Evolutionary conservation across 2,113 vertebrate species (phyloP).

Genomic region (Lepidothrix coronata): DNA sequence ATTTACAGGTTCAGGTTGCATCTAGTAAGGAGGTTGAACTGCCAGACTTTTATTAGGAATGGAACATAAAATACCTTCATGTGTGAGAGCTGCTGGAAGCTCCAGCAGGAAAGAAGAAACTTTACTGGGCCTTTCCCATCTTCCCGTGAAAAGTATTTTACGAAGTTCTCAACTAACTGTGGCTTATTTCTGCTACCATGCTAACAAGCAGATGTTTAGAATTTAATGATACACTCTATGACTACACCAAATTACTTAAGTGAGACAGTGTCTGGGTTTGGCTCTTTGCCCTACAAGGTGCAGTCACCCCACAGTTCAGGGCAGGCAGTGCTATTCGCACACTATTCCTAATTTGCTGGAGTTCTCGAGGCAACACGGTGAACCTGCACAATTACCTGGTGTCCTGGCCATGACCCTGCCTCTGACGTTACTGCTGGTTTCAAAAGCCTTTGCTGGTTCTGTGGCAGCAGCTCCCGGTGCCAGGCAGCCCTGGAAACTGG

Average conservation of each 20-base stretch:
- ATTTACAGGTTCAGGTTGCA: not conserved
- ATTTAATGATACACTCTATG: not conserved
- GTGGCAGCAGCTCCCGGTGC: not conserved
- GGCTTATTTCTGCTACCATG: not conserved
- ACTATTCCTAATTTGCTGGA: not conserved
- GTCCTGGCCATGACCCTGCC: not conserved
- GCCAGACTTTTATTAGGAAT: not conserved
- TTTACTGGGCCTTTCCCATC: not conserved
- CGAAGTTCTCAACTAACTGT: not conserved
- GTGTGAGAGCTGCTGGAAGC: not conserved
- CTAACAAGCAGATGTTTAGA: not conserved
- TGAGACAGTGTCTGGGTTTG: not conserved
- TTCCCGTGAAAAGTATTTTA: not conserved
- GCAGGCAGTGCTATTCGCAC: not conserved
- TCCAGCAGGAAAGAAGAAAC: not conserved
- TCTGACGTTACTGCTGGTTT: not conserved
- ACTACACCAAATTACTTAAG: not conserved
- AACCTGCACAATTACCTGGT: not conserved
- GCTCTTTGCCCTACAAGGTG: not conserved
- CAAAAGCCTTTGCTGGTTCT: not conserved
- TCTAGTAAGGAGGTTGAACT: not conserved
- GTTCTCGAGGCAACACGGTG: not conserved
- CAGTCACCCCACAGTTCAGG: not conserved
- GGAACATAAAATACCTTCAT: not conserved
- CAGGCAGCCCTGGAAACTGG: not conserved